phyloP scores from a whole-genome alignment of 2,113 vertebrate species.

The Eonycteris spelaea region DNA sequence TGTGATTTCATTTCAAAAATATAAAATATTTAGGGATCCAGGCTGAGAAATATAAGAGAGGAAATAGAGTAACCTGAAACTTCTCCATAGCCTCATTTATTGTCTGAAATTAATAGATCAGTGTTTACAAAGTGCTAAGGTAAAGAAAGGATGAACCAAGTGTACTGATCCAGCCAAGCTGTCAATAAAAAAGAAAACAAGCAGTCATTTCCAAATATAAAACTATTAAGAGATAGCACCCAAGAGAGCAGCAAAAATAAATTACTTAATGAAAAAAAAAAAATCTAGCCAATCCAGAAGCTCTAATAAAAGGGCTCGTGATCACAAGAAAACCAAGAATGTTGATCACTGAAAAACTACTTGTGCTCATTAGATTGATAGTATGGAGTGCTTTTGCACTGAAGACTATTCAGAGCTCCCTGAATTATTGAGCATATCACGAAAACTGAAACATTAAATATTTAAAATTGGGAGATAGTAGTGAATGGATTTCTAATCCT shows the following conservation, averaged over 20 bases:
- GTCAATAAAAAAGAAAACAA: background rate
- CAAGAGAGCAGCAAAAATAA: background rate
- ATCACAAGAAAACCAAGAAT: background rate
- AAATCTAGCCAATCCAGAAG: background rate
- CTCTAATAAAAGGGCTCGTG: background rate
- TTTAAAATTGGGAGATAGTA: background rate
- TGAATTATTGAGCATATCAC: background rate
- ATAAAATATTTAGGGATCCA: background rate
- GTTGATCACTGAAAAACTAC: background rate
- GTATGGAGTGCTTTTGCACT: background rate
- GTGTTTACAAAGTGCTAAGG: background rate
- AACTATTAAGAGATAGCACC: background rate
- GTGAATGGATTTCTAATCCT: background rate
- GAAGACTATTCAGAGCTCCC: background rate
- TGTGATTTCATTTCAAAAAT: background rate
- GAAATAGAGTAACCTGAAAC: background rate
- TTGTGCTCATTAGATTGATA: background rate
- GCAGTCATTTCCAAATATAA: background rate
- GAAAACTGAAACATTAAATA: background rate
- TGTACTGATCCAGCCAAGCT: background rate
- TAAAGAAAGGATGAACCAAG: background rate
- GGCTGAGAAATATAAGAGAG: background rate
- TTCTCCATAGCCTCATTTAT: background rate
- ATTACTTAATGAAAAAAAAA: background rate
- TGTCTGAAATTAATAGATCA: background rate